Percentiles rank a stretch among this genome's conserved stretches.
Conservation (phyloP, 2,113 vertebrate species). For the Baryphthengus martii region DNA sequence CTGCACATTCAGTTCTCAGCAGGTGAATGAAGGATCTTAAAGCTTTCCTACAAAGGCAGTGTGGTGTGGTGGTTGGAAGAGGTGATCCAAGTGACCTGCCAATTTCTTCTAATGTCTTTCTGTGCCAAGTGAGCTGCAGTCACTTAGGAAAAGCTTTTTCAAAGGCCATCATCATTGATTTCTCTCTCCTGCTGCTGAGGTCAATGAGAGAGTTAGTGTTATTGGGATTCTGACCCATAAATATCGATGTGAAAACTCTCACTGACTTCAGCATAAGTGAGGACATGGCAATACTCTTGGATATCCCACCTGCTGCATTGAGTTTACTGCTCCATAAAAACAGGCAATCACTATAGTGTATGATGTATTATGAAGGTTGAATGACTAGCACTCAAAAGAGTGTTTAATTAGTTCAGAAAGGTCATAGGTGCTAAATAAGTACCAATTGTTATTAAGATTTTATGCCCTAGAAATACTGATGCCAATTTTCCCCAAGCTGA, state of each 20-base stretch:
- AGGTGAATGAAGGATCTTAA: not conserved
- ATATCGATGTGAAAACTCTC: not conserved
- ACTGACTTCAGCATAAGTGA: not conserved
- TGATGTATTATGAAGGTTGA: not conserved
- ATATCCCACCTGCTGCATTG: not conserved
- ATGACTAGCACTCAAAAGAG: not conserved
- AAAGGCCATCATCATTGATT: not conserved
- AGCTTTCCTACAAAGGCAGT: not conserved
- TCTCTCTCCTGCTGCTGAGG: not conserved
- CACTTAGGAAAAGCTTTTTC: not conserved
- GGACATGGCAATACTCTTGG: not conserved
- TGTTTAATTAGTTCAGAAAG: not conserved
- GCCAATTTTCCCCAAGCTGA: not conserved
- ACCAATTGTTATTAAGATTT: not conserved
- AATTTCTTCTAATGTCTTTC: not conserved
- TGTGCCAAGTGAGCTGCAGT: not conserved
- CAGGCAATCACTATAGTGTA: not conserved
- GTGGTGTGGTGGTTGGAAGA: not conserved
- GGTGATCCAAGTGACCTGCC: not conserved
- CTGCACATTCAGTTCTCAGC: not conserved
- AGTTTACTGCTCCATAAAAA: not conserved
- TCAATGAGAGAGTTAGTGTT: not conserved
- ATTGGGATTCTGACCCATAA: not conserved
- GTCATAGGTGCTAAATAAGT: not conserved
- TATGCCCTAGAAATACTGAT: not conserved